These are phyloP conservation scores for zebrafish (Danio rerio) DNA, from an alignment of 2,113 vertebrate species.

Conservation along the genomic window GRCz12tu NC_133187.1:23781001-23781500, in stretches of 20 bases:
- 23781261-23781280: constrained; percentile 11
- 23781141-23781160: constrained; percentile 62
- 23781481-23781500: neutral
- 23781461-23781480: neutral
- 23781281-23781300: constrained; percentile 25
- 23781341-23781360: constrained; percentile 16
- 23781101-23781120: constrained; percentile 58
- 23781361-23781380: constrained; percentile 41
- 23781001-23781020: neutral
- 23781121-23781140: constrained; percentile 43
- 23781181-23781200: constrained; percentile 67
- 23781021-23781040: neutral
- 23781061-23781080: constrained; percentile 29
- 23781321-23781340: constrained; percentile 40
- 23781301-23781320: neutral
- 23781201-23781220: constrained; percentile 27
- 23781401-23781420: neutral
- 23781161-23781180: constrained; percentile 45
- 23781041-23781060: neutral
- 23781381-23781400: constrained; percentile 23
- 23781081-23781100: constrained; percentile 63
- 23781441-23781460: neutral
- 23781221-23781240: constrained; percentile 41
- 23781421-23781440: neutral
- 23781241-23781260: constrained; percentile 26